Evolutionary conservation across 2,888 invertebrate genomes (phyloP), one percentile per base, ranked within the genome.

Genomic region (Stramonita haemastoma): DNA sequence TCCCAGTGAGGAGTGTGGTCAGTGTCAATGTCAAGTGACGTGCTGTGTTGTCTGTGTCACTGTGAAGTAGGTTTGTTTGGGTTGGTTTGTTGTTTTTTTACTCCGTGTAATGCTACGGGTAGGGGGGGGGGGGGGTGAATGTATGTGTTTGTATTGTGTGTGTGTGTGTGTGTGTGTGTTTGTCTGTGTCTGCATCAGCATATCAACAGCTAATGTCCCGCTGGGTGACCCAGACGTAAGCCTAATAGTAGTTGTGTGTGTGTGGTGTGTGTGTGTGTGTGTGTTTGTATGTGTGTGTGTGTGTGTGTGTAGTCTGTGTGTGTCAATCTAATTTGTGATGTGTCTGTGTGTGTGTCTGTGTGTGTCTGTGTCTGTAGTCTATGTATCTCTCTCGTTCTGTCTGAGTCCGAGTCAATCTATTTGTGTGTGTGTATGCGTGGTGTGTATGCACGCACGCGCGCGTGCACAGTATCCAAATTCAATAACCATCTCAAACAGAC

Each of bases 251-350:
- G 22, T 15, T 26, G 29, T 73, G 13, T 26, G 73, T 73, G 29
- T 73, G 29, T 73, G n/a, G 73, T 73, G 73, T 73, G 73, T 73
- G 73, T 73, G 73, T 29, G 73, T 73, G 73, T 29, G 73, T 29
- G 73, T 73, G 70, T 70, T 22, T 29, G 73, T 73, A n/a, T 73
- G 73, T 29, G 73, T 29, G 73, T 73, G 29, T 73, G 73, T 73
- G 73, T 73, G 73, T n/a, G 73, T n/a, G 73, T 73, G 73, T 70
- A n/a, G 73, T n/a, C 26, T n/a, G 73, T n/a, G 73, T 5, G 70
- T n/a, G 73, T n/a, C 2, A n/a, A n/a, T n/a, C n/a, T n/a, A n/a
- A n/a, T n/a, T n/a, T n/a, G n/a, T n/a, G n/a, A n/a, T n/a, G 70
- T 70, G 70, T 70, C 22, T n/a, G 73, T 73, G 73, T n/a, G n/a